Evolutionary conservation across 2,888 invertebrate genomes (phyloP), one percentile per base, ranked within the genome.

Genomic region (Microplitis deprimator): DNA sequence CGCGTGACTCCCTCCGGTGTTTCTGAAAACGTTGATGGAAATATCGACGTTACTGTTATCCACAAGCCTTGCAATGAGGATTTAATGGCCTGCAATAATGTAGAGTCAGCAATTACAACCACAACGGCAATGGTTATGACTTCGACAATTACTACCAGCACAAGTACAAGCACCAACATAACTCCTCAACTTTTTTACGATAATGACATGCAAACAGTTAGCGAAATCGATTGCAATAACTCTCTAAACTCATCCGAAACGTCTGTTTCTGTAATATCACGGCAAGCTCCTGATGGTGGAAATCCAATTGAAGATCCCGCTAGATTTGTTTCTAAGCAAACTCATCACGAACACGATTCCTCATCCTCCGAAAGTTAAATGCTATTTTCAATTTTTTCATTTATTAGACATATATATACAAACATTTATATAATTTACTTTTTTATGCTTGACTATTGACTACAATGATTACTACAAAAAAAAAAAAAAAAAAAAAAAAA

Each of bases 201-300:
- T 61, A 80, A 81, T 70, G 77, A 76, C 59, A 64, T 75, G 69
- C 73, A 74, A 17, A 79, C 72, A 13, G 68, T 39, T 1, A 80
- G 80, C 59, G 80, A 81, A 78, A 79, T 86, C 82, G 29, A 83
- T 68, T 84, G 84, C 73, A 82, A 81, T 50, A 81, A 78, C 77
- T 84, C 82, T 1, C 76, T 83, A 50, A 83, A 82, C 40, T 82
- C 85, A 5, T 83, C 87, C 7, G 84, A 84, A 73, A 84, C 83
- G 5, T 85, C 87, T 6, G 82, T 85, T 20, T 83, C 85, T 16
- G 85, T 82, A n/a, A 80, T 85, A 13, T 87, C 88, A 6, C 84
- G 89, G 73, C 89, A 89, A 83, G 89, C 89, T 3, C 89, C 89
- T 7, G 89, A 89, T 65, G 89, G 89, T 17, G 89, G 89, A 0